Evolutionary conservation across 2,113 vertebrate genomes (phyloP).

Genomic region (Peromyscus californicus): DNA sequence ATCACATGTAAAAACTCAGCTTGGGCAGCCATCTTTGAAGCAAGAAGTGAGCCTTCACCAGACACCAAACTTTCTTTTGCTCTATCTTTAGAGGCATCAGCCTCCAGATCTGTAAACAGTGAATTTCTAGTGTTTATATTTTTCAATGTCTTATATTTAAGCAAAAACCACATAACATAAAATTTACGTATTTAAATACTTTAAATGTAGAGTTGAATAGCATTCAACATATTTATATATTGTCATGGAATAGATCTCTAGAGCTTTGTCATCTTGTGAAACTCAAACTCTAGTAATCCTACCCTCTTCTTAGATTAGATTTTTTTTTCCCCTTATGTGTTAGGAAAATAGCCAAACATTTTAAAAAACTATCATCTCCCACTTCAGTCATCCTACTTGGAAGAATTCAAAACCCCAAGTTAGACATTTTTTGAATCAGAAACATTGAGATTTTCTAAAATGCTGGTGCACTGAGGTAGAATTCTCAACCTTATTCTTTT

Average conservation of each 20-base stretch:
- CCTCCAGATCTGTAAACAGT: neutral
- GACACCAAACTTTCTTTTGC: neutral
- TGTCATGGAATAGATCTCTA: neutral
- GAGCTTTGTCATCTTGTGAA: constrained; percentile 40
- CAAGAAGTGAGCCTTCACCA: neutral
- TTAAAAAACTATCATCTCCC: neutral
- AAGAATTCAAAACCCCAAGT: constrained; percentile 9
- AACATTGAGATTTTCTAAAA: constrained; percentile 49
- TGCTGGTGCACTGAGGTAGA: neutral
- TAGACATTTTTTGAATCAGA: neutral
- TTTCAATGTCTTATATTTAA: neutral
- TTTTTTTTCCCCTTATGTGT: neutral
- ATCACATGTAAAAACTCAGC: neutral
- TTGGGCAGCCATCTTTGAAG: neutral
- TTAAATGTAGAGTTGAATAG: neutral
- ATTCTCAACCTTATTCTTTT: constrained; percentile 56
- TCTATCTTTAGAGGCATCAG: neutral
- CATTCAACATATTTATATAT: neutral
- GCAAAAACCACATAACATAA: neutral
- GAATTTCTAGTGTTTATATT: neutral
- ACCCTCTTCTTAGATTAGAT: constrained; percentile 27
- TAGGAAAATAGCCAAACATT: neutral
- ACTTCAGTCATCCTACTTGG: neutral
- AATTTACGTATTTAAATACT: neutral
- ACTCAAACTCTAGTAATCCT: neutral